These are phyloP conservation scores for Galeopterus variegatus DNA, from an alignment of 2,113 vertebrate species.

Conservation along the genomic window DNA sequence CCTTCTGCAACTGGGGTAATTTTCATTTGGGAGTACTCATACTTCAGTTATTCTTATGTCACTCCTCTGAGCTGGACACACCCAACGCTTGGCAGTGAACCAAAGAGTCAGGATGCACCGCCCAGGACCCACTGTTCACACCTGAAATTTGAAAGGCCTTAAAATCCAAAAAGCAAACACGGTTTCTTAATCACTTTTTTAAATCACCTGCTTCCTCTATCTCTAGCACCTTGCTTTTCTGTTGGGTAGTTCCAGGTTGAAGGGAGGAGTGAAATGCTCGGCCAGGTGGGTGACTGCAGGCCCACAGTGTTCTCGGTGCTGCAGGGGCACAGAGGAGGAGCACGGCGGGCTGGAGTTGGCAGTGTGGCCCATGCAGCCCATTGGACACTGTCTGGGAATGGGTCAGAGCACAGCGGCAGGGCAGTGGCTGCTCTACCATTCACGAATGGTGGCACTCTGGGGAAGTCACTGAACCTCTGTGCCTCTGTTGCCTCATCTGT, in stretches of 20 bases:
- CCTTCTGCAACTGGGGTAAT: slow-evolving; percentile 78
- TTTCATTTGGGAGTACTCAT: slow-evolving; percentile 84
- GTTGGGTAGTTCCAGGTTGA: slow-evolving; percentile 2
- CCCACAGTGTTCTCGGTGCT: fast-evolving
- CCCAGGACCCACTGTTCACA: slow-evolving; percentile 77
- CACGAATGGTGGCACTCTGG: neutral
- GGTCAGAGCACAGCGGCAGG: neutral
- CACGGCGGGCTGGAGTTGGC: too few species aligned
- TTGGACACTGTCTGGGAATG: neutral
- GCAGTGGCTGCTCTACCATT: neutral
- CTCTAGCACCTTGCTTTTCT: slow-evolving; percentile 60
- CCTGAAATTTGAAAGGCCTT: slow-evolving; percentile 80
- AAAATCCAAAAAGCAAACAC: slow-evolving; percentile 80
- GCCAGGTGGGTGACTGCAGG: neutral
- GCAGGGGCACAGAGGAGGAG: neutral
- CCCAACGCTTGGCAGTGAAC: slow-evolving; percentile 81
- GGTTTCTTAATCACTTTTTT: slow-evolving; percentile 69
- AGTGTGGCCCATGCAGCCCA: fast-evolving
- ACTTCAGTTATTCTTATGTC: slow-evolving; percentile 82
- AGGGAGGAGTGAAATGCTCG: slow-evolving; percentile 13
- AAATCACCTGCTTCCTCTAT: slow-evolving; percentile 77
- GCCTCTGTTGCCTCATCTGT: neutral
- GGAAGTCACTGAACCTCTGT: neutral
- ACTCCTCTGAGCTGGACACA: slow-evolving; percentile 78
- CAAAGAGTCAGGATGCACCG: slow-evolving; percentile 62